Evolutionary conservation across 2,888 invertebrate species (phyloP), one percentile per base, ranked within the genome.

Genomic region (Griposia aprilina): DNA sequence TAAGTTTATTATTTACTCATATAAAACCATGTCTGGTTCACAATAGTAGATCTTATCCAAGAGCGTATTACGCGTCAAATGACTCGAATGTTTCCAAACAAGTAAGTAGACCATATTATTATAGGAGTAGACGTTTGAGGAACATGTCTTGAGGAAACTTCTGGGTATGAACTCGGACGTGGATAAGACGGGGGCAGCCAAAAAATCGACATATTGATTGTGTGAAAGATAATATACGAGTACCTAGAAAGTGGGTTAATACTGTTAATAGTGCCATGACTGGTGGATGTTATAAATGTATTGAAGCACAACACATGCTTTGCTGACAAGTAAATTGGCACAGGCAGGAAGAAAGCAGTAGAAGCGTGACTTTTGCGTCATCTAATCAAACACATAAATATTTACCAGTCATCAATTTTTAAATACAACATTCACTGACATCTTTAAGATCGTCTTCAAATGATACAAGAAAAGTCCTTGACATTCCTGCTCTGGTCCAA

Each of bases 401-500:
- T 41, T 41, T 41, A 41, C 41, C 41, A 41, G 41, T 45, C 45
- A 45, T 45, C 57, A 15, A 23, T 30, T 20, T 50, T 41, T 10
- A 26, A 62, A 63, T 45, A 11, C 50, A 57, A 3, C 8, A 36
- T 36, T 48, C 17, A 80, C n/a, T 20, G 10, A 7, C 13, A n/a
- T 55, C 20, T 59, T 36, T 59, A 50, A 69, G 76, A 62, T 59
- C 11, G 30, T 52, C 7, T 69, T 50, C 15, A 45, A 52, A 41
- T 17, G 10, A 41, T 63, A 41, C 11, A 59, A 23, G n/a, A n/a
- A 30, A 50, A 57, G 75, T 68, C 86, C 87, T 88, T 89, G 86
- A 80, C 80, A 84, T 83, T 88, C 62, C 60, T 62, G 70, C 36
- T 80, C 80, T 74, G 55, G 77, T 78, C 76, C 48, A 69, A 60